Conservation (phyloP, 2,797 vertebrate genomes). For the Neomorphus geoffroyi region DNA sequence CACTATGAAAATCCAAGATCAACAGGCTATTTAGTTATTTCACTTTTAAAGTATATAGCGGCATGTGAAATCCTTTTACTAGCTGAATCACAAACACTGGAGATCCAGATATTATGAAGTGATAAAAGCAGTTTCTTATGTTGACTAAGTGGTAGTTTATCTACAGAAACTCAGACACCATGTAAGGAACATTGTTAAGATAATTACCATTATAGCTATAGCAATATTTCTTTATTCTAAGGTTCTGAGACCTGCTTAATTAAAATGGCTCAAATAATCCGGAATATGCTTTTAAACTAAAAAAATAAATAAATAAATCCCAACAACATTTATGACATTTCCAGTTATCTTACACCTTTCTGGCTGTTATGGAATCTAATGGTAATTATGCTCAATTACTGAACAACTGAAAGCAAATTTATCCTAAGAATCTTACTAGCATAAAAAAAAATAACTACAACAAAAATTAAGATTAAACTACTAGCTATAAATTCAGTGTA, state of each 20-base stretch:
- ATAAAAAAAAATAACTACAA: neutral
- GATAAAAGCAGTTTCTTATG: neutral
- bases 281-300: neutral
- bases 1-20: neutral
- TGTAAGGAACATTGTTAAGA: neutral
- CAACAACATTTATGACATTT: neutral
- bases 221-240: neutral
- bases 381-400: neutral
- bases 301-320: neutral
- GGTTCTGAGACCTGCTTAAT: neutral
- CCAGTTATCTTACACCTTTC: neutral
- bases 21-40: neutral
- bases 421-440: neutral
- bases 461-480: neutral
- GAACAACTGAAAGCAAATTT: neutral
- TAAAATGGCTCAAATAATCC: neutral
- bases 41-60: neutral
- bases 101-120: neutral
- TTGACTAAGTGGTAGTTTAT: neutral
- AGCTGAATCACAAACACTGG: neutral
- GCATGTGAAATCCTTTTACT: neutral
- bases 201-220: neutral
- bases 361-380: neutral
- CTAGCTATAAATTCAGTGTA: neutral
- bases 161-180: neutral